These are phyloP conservation scores for Aelia acuminata DNA, from an alignment of 2,888 invertebrate species.

Conservation along the genomic window DNA sequence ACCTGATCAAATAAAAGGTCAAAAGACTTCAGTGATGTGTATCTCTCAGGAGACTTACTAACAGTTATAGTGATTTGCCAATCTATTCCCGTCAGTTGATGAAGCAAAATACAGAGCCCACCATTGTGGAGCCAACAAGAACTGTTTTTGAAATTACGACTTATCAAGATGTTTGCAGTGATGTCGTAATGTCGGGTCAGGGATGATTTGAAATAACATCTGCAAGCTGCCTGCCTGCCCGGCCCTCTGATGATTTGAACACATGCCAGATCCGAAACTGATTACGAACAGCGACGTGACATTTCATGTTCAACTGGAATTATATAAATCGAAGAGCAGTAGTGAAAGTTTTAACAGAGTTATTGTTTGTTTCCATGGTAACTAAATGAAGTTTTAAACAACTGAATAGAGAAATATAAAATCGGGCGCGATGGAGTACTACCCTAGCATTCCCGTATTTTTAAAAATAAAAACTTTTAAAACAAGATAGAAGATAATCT, in stretches of 20 bases:
- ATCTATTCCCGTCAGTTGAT: background rate
- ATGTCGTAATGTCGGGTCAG: background rate
- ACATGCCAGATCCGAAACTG: background rate
- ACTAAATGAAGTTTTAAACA: no score
- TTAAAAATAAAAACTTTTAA: no score
- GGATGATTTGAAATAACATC: conserved; percentile 3
- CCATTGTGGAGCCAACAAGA: background rate
- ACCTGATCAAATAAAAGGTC: no score
- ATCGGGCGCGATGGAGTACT: no score
- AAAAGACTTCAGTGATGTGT: no score
- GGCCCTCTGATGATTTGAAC: background rate
- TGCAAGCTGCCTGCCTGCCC: background rate
- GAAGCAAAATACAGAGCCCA: background rate
- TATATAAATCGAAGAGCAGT: background rate
- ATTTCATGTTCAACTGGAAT: background rate
- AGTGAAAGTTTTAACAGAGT: no score
- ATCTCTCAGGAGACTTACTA: no score
- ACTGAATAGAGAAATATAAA: no score
- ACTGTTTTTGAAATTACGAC: background rate
- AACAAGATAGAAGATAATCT: no score
- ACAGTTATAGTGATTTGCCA: background rate
- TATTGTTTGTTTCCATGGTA: no score
- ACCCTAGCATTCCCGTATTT: no score
- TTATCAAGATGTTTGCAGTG: background rate
- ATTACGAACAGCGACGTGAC: background rate